Conservation (phyloP, 1,140 invertebrate species). For the Homarus americanus region DNA sequence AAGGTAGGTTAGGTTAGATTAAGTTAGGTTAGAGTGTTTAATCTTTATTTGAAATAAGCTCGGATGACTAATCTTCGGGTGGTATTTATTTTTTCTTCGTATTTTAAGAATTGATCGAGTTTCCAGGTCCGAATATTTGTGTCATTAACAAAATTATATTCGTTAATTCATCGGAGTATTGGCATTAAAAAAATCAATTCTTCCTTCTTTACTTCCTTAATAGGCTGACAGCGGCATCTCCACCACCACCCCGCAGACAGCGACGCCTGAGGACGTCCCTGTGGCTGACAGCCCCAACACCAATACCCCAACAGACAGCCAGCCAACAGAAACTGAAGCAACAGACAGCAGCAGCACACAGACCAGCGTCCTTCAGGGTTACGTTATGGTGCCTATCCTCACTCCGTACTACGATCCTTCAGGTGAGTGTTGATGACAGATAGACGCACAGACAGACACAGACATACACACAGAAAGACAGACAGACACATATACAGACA, state of each 20-base stretch:
- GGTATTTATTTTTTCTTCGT: no score
- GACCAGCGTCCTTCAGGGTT: constrained; percentile 61
- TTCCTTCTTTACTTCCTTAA: no score
- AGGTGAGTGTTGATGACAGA: constrained; percentile 40
- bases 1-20: no score
- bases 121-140: no score
- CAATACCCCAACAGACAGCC: neutral
- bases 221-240: neutral
- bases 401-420: constrained; percentile 74
- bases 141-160: no score
- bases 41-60: no score
- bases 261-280: neutral
- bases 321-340: neutral
- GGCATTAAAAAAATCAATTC: no score
- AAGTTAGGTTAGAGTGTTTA: no score
- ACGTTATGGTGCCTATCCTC: constrained; percentile 73
- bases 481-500: neutral
- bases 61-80: no score
- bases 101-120: no score
- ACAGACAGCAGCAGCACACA: neutral
- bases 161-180: no score
- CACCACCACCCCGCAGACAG: neutral
- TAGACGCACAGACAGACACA: constrained; percentile 15
- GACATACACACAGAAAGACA: neutral
- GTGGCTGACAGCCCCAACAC: neutral